Evolutionary conservation across 2,113 vertebrate genomes (phyloP).

Genomic region (Carlito syrichta): DNA sequence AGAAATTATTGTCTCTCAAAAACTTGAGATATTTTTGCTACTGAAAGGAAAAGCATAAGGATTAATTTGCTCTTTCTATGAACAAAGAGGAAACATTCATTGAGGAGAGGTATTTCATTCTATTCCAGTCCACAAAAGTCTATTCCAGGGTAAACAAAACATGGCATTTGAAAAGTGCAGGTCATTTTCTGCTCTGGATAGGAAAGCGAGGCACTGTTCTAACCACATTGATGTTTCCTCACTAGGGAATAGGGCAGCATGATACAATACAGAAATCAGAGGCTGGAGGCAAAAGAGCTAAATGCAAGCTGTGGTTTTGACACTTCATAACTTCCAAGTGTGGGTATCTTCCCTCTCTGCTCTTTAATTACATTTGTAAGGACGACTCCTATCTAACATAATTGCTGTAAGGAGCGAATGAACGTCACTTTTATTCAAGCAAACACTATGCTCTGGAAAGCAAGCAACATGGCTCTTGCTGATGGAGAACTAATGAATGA

Average conservation of each 20-base stretch:
- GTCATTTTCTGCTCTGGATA: not conserved
- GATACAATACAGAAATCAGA: not conserved
- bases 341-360: fast-evolving
- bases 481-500: not conserved
- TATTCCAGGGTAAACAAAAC: not conserved
- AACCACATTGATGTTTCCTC: too few species aligned
- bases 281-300: too few species aligned
- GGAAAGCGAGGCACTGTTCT: fast-evolving
- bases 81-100: not conserved
- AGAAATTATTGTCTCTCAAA: not conserved
- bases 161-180: not conserved
- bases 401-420: not conserved
- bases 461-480: not conserved
- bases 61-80: not conserved
- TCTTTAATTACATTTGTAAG: not conserved
- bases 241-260: fast-evolving
- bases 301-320: not conserved
- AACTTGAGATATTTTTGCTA: not conserved
- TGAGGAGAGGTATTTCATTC: not conserved
- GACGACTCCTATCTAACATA: not conserved
- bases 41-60: not conserved
- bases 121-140: not conserved
- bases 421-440: not conserved
- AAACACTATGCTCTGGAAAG: not conserved
- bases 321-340: not conserved